A percentile compares a stretch with the other conserved stretches of the same genome.
Conservation (phyloP, 2,888 invertebrate genomes). For the Xanthia togata region DNA sequence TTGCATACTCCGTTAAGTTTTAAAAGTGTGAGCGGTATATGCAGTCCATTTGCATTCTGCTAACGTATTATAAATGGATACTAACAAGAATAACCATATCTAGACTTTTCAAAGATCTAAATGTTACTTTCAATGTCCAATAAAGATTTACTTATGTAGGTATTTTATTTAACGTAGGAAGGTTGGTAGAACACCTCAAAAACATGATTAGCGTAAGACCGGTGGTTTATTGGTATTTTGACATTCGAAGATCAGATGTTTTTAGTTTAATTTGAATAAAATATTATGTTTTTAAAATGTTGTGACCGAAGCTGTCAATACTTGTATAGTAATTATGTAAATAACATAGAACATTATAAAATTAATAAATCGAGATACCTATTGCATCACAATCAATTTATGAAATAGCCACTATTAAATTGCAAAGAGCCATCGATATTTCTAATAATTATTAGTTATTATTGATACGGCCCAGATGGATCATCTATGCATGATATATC, state of each 20-base stretch:
- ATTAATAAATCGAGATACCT: conserved; percentile 29
- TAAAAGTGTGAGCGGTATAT: conserved; percentile 54
- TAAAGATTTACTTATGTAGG: not conserved
- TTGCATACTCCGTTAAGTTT: conserved; percentile 56
- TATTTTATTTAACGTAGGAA: not conserved
- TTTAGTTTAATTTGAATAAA: conserved; percentile 20
- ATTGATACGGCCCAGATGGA: conserved; percentile 25
- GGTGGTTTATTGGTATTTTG: conserved; percentile 36
- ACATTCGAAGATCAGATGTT: conserved; percentile 20
- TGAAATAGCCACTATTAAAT: conserved; percentile 24
- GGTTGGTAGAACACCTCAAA: not conserved
- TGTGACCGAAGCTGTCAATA: conserved; percentile 31
- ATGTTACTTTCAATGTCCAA: not conserved
- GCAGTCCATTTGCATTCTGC: conserved; percentile 36
- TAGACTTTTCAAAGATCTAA: not conserved
- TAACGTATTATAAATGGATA: conserved; percentile 12
- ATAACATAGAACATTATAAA: conserved; percentile 37
- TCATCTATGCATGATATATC: conserved; percentile 38
- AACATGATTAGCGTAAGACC: conserved; percentile 12
- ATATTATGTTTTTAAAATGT: conserved; percentile 32
- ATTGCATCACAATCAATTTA: conserved; percentile 44
- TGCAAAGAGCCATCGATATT: conserved; percentile 18
- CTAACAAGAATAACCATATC: not conserved
- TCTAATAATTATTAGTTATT: conserved; percentile 23
- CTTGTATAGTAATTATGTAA: conserved; percentile 49